Percentiles rank a stretch among this genome's conserved stretches.
These are phyloP conservation scores for Gavialis gangeticus DNA, from an alignment of 2,113 vertebrate genomes.

Conservation along the genomic window DNA sequence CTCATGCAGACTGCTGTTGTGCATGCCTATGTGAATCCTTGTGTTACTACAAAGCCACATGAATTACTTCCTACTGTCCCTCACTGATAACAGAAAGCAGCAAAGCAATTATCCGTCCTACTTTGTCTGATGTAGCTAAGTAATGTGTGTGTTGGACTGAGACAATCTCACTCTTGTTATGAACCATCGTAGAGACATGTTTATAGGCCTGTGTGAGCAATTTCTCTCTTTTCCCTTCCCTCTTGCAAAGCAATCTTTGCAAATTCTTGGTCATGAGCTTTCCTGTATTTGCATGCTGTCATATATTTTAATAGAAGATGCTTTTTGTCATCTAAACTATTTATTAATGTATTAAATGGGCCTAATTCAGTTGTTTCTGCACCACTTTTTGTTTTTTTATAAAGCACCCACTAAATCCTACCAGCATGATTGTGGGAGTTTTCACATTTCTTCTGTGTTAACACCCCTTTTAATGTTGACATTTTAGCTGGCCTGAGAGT, in stretches of 20 bases:
- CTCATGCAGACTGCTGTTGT: background rate
- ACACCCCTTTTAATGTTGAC: background rate
- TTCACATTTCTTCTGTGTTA: background rate
- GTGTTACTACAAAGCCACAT: background rate
- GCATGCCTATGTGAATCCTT: background rate
- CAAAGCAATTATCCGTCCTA: background rate
- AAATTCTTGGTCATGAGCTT: background rate
- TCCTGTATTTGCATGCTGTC: background rate
- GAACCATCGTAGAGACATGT: background rate
- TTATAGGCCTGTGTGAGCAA: constrained; percentile 12
- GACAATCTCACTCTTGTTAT: constrained; percentile 20
- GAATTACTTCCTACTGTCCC: background rate
- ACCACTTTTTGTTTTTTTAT: background rate
- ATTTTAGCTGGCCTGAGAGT: background rate
- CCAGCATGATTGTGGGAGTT: background rate
- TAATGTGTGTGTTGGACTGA: constrained; percentile 13
- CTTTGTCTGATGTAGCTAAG: background rate
- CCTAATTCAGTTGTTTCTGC: background rate
- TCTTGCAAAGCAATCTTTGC: background rate
- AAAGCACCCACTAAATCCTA: background rate
- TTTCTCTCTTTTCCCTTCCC: background rate
- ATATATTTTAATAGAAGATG: background rate
- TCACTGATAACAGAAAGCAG: background rate
- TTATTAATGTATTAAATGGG: constrained; percentile 1
- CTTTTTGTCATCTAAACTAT: background rate